Evolutionary conservation across 1,140 invertebrate genomes (phyloP).

Genomic region (Zophobas morio): DNA sequence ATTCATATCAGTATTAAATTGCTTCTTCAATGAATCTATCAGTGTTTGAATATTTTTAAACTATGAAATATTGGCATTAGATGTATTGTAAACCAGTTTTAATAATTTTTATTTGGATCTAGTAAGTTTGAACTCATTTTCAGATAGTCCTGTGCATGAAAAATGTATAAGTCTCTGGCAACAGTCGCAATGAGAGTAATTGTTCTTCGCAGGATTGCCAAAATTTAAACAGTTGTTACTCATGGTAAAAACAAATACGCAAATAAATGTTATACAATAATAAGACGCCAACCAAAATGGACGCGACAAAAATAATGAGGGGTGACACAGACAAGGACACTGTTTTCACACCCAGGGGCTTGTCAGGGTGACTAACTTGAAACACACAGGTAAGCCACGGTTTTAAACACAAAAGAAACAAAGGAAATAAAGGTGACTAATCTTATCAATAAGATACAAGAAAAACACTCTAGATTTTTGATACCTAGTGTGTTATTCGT

Average conservation of each 20-base stretch:
- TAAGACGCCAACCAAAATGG: neutral
- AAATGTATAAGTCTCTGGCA: neutral
- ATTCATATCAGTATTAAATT: neutral
- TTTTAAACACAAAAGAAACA: neutral
- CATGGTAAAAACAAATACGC: neutral
- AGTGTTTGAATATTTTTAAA: neutral
- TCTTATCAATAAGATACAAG: too few relatives aligned
- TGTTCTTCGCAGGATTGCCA: neutral
- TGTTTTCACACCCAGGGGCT: neutral
- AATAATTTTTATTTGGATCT: neutral
- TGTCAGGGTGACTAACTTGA: neutral
- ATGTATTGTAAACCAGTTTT: neutral
- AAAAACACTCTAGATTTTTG: too few relatives aligned
- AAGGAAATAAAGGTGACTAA: neutral
- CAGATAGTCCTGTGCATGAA: neutral
- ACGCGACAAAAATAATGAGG: neutral
- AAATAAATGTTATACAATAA: too few relatives aligned
- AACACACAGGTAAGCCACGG: neutral
- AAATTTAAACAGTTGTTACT: neutral
- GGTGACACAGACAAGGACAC: neutral
- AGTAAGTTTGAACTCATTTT: neutral
- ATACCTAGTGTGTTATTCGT: too few relatives aligned
- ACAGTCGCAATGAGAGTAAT: neutral
- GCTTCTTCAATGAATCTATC: neutral
- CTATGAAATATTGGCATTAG: neutral